A percentile compares a stretch with the other conserved stretches of the same genome.
Conservation (phyloP, 64 coral and sea anemone genomes). For the Platygyra sinensis region DNA sequence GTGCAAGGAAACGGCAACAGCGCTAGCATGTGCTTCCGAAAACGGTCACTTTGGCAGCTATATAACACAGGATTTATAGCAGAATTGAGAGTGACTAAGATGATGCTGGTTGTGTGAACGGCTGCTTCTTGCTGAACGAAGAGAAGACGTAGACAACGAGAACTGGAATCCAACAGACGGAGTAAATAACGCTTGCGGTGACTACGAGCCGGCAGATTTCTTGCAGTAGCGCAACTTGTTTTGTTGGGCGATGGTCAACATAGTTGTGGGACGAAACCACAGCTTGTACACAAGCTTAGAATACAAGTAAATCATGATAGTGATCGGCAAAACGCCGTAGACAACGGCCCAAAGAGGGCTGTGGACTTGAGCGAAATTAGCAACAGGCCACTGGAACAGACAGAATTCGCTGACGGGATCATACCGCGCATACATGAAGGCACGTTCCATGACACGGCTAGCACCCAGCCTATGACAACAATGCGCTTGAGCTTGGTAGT, state of each 20-base stretch:
- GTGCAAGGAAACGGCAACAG: not conserved
- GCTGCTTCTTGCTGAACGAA: constrained; percentile 8
- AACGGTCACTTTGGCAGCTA: constrained; percentile 21
- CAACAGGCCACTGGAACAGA: constrained; percentile 14
- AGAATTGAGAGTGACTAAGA: constrained; percentile 46
- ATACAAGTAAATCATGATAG: too few relatives aligned
- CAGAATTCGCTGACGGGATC: constrained; percentile 36
- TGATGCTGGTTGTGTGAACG: constrained; percentile 36
- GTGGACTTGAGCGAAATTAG: constrained; percentile 18
- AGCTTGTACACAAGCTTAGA: too few relatives aligned
- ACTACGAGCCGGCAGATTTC: constrained; percentile 25
- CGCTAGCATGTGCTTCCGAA: constrained; percentile 16
- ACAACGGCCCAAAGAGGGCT: constrained; percentile 19
- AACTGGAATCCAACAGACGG: constrained; percentile 6
- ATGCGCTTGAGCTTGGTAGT: constrained; percentile 27
- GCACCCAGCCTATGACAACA: not conserved
- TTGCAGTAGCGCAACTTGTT: not conserved
- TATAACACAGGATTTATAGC: constrained; percentile 46
- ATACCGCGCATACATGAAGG: constrained; percentile 39
- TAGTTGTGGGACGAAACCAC: too few relatives aligned
- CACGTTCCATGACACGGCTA: constrained; percentile 21
- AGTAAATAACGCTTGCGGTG: constrained; percentile 27
- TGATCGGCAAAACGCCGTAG: not conserved
- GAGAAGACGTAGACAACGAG: constrained; percentile 2
- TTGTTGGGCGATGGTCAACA: not conserved